Evolutionary conservation across 2,888 invertebrate species (phyloP).

Genomic region (Dendrolimus houi): DNA sequence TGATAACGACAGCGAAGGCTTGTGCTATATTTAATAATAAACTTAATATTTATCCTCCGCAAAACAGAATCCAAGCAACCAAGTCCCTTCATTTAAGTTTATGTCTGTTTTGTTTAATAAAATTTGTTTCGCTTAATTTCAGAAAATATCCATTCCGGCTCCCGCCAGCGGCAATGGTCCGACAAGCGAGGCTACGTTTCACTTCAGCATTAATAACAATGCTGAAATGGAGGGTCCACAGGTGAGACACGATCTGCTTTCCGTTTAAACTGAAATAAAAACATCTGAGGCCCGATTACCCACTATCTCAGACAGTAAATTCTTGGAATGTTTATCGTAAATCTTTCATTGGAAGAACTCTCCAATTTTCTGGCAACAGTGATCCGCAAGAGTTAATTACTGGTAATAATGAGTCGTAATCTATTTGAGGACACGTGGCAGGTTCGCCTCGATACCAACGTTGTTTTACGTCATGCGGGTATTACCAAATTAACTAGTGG

Average conservation of each 20-base stretch:
- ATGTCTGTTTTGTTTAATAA: slow-evolving; percentile 3
- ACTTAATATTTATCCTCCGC: not conserved
- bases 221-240: slow-evolving; percentile 88
- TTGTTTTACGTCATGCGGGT: slow-evolving; percentile 34
- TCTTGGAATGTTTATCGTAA: not conserved
- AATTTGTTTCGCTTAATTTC: slow-evolving; percentile 42
- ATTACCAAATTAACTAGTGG: no score
- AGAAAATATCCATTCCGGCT: slow-evolving; percentile 87
- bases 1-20: not conserved
- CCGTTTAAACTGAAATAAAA: not conserved
- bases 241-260: slow-evolving; percentile 30
- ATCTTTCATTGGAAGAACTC: not conserved
- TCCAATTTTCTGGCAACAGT: not conserved
- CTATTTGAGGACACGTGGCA: slow-evolving; percentile 24
- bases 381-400: slow-evolving; percentile 5
- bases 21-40: not conserved
- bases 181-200: slow-evolving; percentile 77
- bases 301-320: not conserved
- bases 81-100: not conserved
- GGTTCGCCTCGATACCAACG: slow-evolving; percentile 27
- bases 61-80: not conserved
- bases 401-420: slow-evolving; percentile 13
- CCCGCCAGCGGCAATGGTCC: slow-evolving; percentile 74
- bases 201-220: slow-evolving; percentile 87
- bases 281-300: not conserved